phyloP scores from a whole-genome alignment of 2,113 vertebrate genomes.

The Lampris incognitus region DNA sequence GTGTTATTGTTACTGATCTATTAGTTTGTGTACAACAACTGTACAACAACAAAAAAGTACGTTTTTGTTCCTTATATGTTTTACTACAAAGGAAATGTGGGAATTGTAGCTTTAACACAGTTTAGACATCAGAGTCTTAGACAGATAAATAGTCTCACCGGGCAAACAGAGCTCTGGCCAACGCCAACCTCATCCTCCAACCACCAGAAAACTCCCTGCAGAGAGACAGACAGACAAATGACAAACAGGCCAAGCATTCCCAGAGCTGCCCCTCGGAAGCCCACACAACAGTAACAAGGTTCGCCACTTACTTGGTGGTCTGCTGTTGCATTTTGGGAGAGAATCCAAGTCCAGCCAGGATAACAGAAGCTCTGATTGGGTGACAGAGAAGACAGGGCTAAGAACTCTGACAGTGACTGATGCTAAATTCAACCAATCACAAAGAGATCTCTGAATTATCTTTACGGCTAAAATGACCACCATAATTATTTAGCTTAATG shows the following conservation, averaged over 20 bases:
- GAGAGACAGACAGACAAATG: conserved; percentile 16
- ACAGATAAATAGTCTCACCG: conserved; percentile 80
- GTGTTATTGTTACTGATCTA: too few relatives aligned
- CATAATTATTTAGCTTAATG: too few relatives aligned
- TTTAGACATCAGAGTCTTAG: too few relatives aligned
- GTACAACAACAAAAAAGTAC: too few relatives aligned
- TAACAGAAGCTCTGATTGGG: conserved; percentile 89
- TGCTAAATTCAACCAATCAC: too few relatives aligned
- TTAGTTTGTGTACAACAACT: too few relatives aligned
- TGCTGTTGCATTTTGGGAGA: conserved; percentile 94
- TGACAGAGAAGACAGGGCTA: conserved; percentile 35
- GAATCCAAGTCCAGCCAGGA: conserved; percentile 96
- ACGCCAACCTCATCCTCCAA: conserved; percentile 97
- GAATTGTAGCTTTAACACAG: neutral
- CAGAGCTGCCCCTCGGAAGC: neutral
- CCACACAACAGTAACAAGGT: too few relatives aligned
- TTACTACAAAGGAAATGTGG: neutral
- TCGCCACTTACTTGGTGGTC: conserved; percentile 89
- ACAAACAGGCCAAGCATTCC: neutral
- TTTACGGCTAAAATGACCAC: too few relatives aligned
- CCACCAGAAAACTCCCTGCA: conserved; percentile 97
- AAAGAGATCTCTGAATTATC: too few relatives aligned
- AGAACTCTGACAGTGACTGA: too few relatives aligned
- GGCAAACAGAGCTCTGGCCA: conserved; percentile 95
- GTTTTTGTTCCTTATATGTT: too few relatives aligned